Percentiles rank a stretch among this genome's conserved stretches.
These are phyloP conservation scores for Lipophrys pholis DNA, from an alignment of 2,113 vertebrate species.

Conservation along the genomic window DNA sequence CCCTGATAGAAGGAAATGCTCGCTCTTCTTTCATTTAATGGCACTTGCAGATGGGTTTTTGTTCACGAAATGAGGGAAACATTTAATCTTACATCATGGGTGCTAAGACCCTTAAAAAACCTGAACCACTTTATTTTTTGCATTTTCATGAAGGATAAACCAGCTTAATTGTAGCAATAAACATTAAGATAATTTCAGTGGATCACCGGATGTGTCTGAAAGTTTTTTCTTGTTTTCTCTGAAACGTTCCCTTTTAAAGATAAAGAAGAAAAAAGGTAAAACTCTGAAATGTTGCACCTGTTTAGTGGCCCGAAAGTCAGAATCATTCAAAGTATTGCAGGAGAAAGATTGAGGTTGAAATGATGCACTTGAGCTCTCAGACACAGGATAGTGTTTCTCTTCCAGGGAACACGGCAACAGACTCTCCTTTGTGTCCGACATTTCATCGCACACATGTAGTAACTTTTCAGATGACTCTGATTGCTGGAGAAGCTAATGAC, in stretches of 20 bases:
- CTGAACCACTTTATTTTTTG: background rate
- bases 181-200: background rate
- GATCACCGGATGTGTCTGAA: slow-evolving; percentile 17
- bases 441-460: slow-evolving; percentile 69
- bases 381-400: slow-evolving; percentile 71
- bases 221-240: slow-evolving; percentile 15
- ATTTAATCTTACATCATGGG: slow-evolving; percentile 11
- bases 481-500: slow-evolving; percentile 68
- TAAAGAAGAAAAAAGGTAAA: too few species aligned
- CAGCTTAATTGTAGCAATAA: background rate
- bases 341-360: slow-evolving; percentile 56
- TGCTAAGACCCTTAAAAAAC: slow-evolving; percentile 27
- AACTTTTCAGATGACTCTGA: slow-evolving; percentile 77
- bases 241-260: background rate
- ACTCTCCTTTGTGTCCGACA: slow-evolving; percentile 75
- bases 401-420: slow-evolving; percentile 72
- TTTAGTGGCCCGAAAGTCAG: slow-evolving; percentile 54
- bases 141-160: slow-evolving; percentile 1
- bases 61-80: background rate
- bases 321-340: slow-evolving; percentile 63
- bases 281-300: slow-evolving; percentile 56
- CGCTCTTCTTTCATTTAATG: background rate
- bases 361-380: slow-evolving; percentile 70
- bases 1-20: background rate
- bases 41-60: background rate